Conservation (phyloP, 1,140 invertebrate genomes). For the Atta colombica region DNA sequence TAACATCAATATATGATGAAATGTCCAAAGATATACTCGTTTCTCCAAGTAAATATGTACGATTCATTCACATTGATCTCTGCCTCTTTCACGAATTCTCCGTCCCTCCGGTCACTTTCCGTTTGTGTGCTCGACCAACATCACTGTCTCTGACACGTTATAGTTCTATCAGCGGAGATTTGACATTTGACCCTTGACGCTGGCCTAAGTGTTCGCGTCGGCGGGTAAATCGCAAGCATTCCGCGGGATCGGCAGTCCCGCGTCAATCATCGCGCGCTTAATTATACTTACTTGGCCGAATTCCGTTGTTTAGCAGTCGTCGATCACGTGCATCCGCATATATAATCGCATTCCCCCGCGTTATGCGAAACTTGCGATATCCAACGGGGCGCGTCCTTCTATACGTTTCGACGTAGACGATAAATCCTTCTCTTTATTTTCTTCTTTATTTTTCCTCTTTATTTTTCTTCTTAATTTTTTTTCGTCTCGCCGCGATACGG, state of each 20-base stretch:
- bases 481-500: conserved; percentile 23
- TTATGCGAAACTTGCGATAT: background rate
- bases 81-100: background rate
- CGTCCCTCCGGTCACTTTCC: conserved; percentile 1
- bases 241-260: conserved; percentile 73
- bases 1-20: background rate
- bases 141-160: conserved; percentile 33
- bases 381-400: background rate
- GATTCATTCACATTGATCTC: conserved; percentile 26
- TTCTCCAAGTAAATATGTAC: background rate
- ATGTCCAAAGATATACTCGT: background rate
- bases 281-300: conserved; percentile 12
- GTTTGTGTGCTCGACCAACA: conserved; percentile 2
- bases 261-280: conserved; percentile 56
- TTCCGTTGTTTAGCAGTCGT: background rate
- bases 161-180: conserved; percentile 79
- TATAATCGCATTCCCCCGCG: background rate
- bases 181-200: conserved; percentile 82
- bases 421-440: background rate
- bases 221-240: conserved; percentile 76
- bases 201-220: conserved; percentile 72
- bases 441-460: background rate
- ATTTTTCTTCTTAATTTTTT: conserved; percentile 1
- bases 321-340: conserved; percentile 3
- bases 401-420: conserved; percentile 12